phyloP scores from a whole-genome alignment of 2,888 invertebrate species.

The Drosophila buzzatii region DNA sequence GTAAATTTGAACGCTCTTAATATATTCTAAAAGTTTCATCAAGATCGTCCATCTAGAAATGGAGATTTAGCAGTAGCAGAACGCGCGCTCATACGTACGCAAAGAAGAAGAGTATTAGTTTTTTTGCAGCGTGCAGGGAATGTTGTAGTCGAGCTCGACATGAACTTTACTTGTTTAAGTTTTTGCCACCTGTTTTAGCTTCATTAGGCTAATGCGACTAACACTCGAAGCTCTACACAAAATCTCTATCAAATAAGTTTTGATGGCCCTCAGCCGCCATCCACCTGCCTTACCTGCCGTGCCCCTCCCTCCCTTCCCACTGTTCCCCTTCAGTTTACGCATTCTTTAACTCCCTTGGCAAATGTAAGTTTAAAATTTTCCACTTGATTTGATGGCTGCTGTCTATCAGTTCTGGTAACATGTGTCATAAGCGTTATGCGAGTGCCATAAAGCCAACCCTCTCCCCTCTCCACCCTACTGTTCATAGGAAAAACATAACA shows the following conservation, averaged over 20 bases:
- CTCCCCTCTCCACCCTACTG: not conserved
- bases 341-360: not conserved
- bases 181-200: not conserved
- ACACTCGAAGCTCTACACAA: not conserved
- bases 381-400: constrained; percentile 68
- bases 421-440: constrained; percentile 78
- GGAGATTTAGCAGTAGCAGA: too few species aligned
- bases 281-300: not conserved
- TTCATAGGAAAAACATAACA: constrained; percentile 46
- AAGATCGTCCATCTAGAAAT: too few species aligned
- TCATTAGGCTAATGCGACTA: constrained; percentile 9
- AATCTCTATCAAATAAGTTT: constrained; percentile 7
- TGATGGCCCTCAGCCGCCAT: not conserved
- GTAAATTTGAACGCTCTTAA: too few species aligned
- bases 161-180: too few species aligned
- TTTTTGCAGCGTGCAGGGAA: too few species aligned
- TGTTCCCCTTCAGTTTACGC: not conserved
- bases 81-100: too few species aligned
- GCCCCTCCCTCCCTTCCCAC: not conserved
- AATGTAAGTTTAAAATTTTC: constrained; percentile 42
- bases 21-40: too few species aligned
- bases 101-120: too few species aligned
- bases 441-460: constrained; percentile 30
- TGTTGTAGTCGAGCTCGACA: too few species aligned
- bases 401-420: constrained; percentile 71